A percentile compares a stretch with the other conserved stretches of the same genome.
phyloP scores from a whole-genome alignment of 2,113 vertebrate genomes.

The Nyctereutes procyonoides region DNA sequence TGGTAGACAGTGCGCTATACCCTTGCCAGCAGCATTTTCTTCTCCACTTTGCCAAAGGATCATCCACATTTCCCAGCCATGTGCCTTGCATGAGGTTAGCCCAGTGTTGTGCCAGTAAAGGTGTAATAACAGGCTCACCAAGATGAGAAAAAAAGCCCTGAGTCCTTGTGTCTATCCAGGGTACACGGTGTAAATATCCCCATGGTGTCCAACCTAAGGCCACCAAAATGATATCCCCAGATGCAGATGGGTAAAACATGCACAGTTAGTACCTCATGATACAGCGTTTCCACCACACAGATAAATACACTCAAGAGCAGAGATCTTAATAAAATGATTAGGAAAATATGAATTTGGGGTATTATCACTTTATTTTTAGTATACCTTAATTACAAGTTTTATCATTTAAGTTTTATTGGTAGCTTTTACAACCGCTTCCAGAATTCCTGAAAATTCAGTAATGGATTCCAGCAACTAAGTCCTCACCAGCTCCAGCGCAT shows the following conservation, averaged over 20 bases:
- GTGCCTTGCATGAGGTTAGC: too few species aligned
- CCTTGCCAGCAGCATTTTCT: not conserved
- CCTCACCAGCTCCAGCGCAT: not conserved
- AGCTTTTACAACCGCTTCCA: not conserved
- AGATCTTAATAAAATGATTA: not conserved
- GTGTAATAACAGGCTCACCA: not conserved
- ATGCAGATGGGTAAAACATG: not conserved
- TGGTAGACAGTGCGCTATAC: not conserved
- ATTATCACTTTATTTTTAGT: not conserved
- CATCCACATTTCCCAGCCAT: not conserved
- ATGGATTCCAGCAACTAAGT: not conserved
- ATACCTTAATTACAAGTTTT: not conserved
- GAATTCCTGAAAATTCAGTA: not conserved
- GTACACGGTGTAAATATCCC: not conserved
- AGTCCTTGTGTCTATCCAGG: not conserved
- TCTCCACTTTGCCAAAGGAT: not conserved
- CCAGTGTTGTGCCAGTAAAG: not conserved
- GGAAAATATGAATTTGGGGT: not conserved
- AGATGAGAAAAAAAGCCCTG: not conserved
- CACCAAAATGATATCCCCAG: not conserved
- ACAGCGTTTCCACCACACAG: not conserved
- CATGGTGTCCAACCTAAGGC: not conserved
- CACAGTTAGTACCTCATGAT: not conserved
- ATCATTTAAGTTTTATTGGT: not conserved
- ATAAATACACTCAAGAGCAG: not conserved